Conservation (phyloP, 1,140 invertebrate species). For the Physella acuta region DNA sequence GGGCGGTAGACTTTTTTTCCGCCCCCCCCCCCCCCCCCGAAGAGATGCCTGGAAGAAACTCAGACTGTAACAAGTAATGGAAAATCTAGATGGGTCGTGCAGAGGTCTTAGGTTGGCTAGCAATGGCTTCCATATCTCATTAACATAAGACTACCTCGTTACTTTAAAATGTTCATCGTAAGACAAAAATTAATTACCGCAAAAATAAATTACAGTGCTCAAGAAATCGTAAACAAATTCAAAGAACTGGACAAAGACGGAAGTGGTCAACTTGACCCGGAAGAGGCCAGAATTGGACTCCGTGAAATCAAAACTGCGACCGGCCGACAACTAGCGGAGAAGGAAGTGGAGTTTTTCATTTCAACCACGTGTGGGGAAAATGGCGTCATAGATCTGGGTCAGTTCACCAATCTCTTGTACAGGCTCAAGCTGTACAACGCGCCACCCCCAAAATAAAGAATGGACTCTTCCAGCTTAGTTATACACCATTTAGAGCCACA, state of each 20-base stretch:
- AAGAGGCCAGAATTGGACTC: conserved; percentile 46
- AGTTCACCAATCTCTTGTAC: conserved; percentile 48
- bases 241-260: conserved; percentile 48
- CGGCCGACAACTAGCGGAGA: conserved; percentile 45
- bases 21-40: too few species aligned
- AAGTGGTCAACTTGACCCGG: conserved; percentile 46
- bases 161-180: too few species aligned
- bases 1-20: too few species aligned
- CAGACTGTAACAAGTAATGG: too few species aligned
- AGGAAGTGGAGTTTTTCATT: conserved; percentile 54
- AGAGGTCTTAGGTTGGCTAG: too few species aligned
- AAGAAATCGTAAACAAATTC: conserved; percentile 47
- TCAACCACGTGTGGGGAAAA: conserved; percentile 45
- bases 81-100: too few species aligned
- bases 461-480: too few species aligned
- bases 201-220: conserved; percentile 42
- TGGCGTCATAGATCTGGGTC: conserved; percentile 46
- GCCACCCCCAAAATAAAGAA: conserved; percentile 34
- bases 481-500: too few species aligned
- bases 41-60: too few species aligned
- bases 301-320: conserved; percentile 47
- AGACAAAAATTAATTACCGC: too few species aligned
- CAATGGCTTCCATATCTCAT: too few species aligned
- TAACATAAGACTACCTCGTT: too few species aligned
- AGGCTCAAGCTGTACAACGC: conserved; percentile 50